phyloP scores from a whole-genome alignment of 2,888 invertebrate species.

The Lasioglossum figueresi region DNA sequence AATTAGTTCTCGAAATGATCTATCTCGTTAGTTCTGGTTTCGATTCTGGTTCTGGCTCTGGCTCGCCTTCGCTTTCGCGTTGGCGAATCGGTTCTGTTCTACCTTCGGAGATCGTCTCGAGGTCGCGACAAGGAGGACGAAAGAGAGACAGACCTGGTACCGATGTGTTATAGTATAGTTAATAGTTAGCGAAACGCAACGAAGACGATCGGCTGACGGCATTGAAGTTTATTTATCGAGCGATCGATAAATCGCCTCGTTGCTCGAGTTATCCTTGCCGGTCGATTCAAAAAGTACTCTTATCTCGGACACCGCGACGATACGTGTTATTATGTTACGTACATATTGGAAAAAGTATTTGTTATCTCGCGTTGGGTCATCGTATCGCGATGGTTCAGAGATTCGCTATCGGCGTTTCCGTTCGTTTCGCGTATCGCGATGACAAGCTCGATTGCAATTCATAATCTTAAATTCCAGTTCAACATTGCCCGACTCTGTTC shows the following conservation, averaged over 20 bases:
- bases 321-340: not conserved
- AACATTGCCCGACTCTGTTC: not conserved
- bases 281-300: not conserved
- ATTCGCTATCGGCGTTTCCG: not conserved
- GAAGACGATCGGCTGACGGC: constrained; percentile 26
- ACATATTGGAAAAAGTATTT: not conserved
- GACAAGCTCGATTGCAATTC: not conserved
- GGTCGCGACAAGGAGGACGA: not conserved
- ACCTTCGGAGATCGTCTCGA: not conserved
- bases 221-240: constrained; percentile 43
- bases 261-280: constrained; percentile 33
- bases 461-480: not conserved
- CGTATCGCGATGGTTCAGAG: not conserved
- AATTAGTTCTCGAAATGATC: not conserved
- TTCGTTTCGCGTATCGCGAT: not conserved
- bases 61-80: not conserved
- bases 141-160: not conserved
- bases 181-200: not conserved
- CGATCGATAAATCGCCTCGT: constrained; percentile 18
- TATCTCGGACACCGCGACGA: constrained; percentile 16
- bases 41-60: not conserved
- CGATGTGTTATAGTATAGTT: not conserved
- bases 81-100: not conserved
- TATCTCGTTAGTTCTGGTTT: not conserved
- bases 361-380: constrained; percentile 6